Conservation (phyloP, 1,140 invertebrate species). For the Polypedilum vanderplanki region DNA sequence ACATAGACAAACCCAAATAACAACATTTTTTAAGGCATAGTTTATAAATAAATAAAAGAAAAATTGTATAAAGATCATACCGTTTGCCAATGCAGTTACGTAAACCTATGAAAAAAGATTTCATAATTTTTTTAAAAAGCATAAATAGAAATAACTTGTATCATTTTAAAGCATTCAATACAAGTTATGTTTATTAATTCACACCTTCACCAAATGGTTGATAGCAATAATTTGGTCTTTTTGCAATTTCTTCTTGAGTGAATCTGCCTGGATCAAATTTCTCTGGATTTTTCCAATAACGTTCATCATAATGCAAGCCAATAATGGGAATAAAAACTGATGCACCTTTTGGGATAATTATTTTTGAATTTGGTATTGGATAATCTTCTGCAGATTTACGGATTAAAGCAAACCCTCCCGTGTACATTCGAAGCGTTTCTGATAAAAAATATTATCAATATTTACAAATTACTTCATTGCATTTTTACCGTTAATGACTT, state of each 20-base stretch:
- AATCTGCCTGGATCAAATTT: constrained; percentile 29
- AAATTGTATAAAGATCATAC: too few species aligned
- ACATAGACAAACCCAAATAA: too few species aligned
- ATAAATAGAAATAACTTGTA: too few species aligned
- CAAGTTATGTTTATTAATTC: too few species aligned
- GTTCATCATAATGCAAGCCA: neutral
- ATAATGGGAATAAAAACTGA: constrained; percentile 34
- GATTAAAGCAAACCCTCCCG: constrained; percentile 46
- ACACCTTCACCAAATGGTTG: constrained; percentile 57
- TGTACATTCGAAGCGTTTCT: constrained; percentile 56
- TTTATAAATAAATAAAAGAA: too few species aligned
- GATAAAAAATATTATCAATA: constrained; percentile 31
- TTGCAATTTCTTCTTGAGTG: neutral
- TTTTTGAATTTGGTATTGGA: constrained; percentile 44
- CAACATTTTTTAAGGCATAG: too few species aligned
- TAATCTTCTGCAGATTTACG: constrained; percentile 45
- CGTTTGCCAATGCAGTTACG: constrained; percentile 55
- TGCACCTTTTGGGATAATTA: constrained; percentile 44
- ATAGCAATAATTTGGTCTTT: constrained; percentile 36
- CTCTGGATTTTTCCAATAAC: neutral
- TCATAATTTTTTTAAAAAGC: too few species aligned
- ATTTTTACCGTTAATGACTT: constrained; percentile 40
- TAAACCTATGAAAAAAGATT: constrained; percentile 33
- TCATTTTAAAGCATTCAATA: too few species aligned
- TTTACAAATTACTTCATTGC: neutral